These are phyloP conservation scores for Dynastes grantii DNA, from an alignment of 2,888 invertebrate genomes.

Conservation along the genomic window DNA sequence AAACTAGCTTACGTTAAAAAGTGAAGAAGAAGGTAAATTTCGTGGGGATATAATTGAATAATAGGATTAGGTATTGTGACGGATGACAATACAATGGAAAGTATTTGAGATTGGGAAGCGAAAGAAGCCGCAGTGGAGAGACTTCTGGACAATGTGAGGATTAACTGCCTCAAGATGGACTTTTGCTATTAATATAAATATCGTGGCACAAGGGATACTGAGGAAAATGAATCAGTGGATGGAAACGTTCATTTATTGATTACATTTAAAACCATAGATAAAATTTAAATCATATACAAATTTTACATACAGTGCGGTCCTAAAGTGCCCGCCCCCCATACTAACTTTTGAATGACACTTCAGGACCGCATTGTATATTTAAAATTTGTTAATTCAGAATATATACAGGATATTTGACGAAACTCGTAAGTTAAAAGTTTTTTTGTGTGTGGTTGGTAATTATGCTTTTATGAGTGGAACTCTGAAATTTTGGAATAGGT, in stretches of 20 bases:
- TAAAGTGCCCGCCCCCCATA: no score
- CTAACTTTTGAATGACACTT: no score
- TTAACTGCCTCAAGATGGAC: constrained; percentile 60
- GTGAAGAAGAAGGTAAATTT: constrained; percentile 21
- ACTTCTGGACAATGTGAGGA: constrained; percentile 62
- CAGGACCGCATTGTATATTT: no score
- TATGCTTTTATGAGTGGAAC: no score
- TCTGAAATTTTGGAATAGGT: no score
- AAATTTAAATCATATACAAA: not conserved
- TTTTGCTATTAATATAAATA: constrained; percentile 57
- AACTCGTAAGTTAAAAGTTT: no score
- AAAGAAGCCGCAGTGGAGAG: constrained; percentile 57
- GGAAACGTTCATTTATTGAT: not conserved
- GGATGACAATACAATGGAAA: constrained; percentile 57
- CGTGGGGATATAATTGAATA: constrained; percentile 62
- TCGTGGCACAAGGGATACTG: constrained; percentile 13
- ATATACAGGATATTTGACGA: no score
- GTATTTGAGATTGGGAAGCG: constrained; percentile 61
- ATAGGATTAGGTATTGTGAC: constrained; percentile 63
- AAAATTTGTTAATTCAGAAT: no score
- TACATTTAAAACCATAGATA: not conserved
- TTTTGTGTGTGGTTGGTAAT: no score
- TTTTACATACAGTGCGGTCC: no score
- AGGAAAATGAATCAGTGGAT: constrained; percentile 12
- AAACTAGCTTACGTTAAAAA: constrained; percentile 12